Conservation (phyloP, 2,888 invertebrate genomes). For the Drosophila dives region DNA sequence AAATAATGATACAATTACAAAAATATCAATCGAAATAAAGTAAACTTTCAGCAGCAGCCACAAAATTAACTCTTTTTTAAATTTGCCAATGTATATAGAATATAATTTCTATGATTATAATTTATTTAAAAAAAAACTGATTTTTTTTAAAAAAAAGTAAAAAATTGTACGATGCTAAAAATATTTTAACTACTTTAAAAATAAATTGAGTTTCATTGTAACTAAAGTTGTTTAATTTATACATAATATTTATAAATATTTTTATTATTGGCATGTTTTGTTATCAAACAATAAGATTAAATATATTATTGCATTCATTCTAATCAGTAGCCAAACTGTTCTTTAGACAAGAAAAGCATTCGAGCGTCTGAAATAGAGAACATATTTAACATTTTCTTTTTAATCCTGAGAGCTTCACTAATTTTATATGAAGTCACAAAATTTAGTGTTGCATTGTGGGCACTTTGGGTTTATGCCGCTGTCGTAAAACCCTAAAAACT, state of each 20-base stretch:
- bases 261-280: neutral
- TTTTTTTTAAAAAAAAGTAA: neutral
- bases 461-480: constrained; percentile 56
- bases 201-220: neutral
- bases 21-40: neutral
- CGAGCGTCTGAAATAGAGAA: neutral
- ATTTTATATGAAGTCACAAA: constrained; percentile 61
- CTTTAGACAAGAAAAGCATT: neutral
- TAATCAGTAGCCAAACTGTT: neutral
- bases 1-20: neutral
- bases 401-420: constrained; percentile 31
- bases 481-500: constrained; percentile 47
- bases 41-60: no score
- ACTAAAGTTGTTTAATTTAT: neutral
- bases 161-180: neutral
- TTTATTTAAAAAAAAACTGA: neutral
- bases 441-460: constrained; percentile 63
- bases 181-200: neutral
- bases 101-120: neutral
- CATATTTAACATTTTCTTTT: constrained; percentile 1
- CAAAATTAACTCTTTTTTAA: neutral
- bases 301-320: neutral
- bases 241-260: neutral
- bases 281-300: neutral
- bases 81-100: neutral